Percentiles rank a stretch among this genome's conserved stretches.
These are phyloP conservation scores for Melieria omissa DNA, from an alignment of 2,888 invertebrate genomes.

Conservation along the genomic window DNA sequence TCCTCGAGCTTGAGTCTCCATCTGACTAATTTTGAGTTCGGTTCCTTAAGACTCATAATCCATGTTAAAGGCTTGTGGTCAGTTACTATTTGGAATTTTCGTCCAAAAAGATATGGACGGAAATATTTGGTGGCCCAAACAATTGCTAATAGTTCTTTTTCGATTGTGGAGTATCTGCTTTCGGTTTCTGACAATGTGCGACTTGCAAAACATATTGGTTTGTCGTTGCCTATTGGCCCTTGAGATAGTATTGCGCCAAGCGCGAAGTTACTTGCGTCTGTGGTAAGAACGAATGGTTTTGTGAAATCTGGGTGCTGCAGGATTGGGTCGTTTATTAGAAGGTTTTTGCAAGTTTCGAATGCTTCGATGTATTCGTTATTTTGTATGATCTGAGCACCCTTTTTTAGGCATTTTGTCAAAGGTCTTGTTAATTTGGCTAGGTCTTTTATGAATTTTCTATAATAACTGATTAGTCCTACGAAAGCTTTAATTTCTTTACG, in stretches of 20 bases:
- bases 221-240: too few relatives aligned
- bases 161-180: too few relatives aligned
- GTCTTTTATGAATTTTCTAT: not conserved
- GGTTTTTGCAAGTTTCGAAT: not conserved
- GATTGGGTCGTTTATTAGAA: not conserved
- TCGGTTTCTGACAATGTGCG: too few relatives aligned
- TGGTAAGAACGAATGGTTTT: not conserved
- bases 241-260: not conserved
- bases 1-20: too few relatives aligned
- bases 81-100: too few relatives aligned
- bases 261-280: slow-evolving; percentile 8
- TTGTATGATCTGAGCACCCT: not conserved
- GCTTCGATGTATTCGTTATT: not conserved
- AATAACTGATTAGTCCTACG: not conserved
- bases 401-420: not conserved
- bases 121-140: too few relatives aligned
- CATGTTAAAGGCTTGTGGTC: too few relatives aligned
- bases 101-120: too few relatives aligned
- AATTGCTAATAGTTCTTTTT: too few relatives aligned
- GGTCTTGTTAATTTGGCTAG: not conserved
- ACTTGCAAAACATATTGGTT: too few relatives aligned
- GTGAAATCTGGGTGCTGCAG: not conserved
- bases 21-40: too few relatives aligned
- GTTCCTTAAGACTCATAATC: too few relatives aligned
- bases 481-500: slow-evolving; percentile 7